A percentile compares a stretch with the other conserved stretches of the same genome.
Evolutionary conservation across 2,113 vertebrate genomes (phyloP).

Genomic region (Perccottus glenii): DNA sequence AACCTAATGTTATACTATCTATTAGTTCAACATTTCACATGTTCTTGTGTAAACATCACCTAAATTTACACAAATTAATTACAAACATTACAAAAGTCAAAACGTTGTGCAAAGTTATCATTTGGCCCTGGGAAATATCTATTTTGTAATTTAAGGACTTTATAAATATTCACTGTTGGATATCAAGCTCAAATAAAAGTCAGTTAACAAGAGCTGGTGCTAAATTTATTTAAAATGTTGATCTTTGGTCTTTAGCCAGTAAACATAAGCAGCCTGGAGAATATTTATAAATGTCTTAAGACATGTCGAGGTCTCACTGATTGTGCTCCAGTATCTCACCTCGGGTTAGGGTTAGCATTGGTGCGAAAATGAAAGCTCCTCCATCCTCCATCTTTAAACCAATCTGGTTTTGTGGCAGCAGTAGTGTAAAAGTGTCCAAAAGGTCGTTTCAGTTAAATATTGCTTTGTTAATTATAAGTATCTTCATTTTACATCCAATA

Average conservation of each 20-base stretch:
- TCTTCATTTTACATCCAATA: too few species aligned
- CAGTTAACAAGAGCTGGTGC: conserved; percentile 7
- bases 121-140: not conserved
- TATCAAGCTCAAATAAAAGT: not conserved
- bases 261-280: conserved; percentile 57
- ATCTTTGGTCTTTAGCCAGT: conserved; percentile 52
- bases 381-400: not conserved
- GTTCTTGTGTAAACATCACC: conserved; percentile 2
- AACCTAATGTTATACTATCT: too few species aligned
- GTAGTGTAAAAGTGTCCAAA: conserved; percentile 28
- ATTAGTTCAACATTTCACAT: conserved; percentile 1
- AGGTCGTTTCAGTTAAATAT: not conserved
- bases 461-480: conserved; percentile 20
- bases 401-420: not conserved
- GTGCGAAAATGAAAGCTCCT: conserved; percentile 20
- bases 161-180: not conserved
- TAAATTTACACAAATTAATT: conserved; percentile 2
- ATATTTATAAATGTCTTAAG: conserved; percentile 28
- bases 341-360: too few species aligned
- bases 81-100: not conserved
- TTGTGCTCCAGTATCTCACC: too few species aligned
- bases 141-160: not conserved
- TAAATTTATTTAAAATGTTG: conserved; percentile 11
- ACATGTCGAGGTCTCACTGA: conserved; percentile 12
- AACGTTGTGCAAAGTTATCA: not conserved